A percentile compares a stretch with the other conserved stretches of the same genome.
Evolutionary conservation across 2,797 vertebrate species (phyloP).

Genomic region (Muraenolepis orangiensis): DNA sequence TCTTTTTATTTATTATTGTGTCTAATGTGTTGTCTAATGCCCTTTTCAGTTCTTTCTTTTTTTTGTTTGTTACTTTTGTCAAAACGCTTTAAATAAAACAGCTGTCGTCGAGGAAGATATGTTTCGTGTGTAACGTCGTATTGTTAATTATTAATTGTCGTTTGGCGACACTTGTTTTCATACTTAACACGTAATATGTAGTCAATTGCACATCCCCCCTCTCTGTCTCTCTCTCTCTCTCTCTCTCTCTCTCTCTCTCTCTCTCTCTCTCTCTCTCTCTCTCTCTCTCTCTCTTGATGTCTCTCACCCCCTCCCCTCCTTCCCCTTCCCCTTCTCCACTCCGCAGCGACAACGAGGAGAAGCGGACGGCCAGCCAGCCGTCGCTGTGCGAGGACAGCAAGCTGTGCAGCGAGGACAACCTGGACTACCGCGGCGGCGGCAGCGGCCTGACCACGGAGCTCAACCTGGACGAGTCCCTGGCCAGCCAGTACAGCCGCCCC

Average conservation of each 20-base stretch:
- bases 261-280: background rate
- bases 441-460: constrained; percentile 84
- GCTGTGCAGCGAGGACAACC: constrained; percentile 80
- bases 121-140: no score
- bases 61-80: no score
- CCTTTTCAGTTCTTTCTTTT: background rate
- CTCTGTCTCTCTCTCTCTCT: no score
- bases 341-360: constrained; percentile 86
- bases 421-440: constrained; percentile 84
- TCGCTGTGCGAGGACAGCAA: constrained; percentile 87
- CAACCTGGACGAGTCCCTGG: constrained; percentile 87
- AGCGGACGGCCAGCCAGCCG: constrained; percentile 82
- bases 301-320: background rate
- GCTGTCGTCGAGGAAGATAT: no score
- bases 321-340: background rate
- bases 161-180: no score
- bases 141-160: no score
- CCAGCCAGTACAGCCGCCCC: constrained; percentile 84
- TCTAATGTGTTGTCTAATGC: background rate
- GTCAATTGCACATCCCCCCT: background rate
- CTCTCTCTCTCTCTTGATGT: background rate
- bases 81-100: no score
- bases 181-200: background rate
- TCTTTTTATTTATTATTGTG: background rate
- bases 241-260: background rate